Evolutionary conservation across 2,888 invertebrate species (phyloP).

Genomic region (Epistrophe grossulariae): DNA sequence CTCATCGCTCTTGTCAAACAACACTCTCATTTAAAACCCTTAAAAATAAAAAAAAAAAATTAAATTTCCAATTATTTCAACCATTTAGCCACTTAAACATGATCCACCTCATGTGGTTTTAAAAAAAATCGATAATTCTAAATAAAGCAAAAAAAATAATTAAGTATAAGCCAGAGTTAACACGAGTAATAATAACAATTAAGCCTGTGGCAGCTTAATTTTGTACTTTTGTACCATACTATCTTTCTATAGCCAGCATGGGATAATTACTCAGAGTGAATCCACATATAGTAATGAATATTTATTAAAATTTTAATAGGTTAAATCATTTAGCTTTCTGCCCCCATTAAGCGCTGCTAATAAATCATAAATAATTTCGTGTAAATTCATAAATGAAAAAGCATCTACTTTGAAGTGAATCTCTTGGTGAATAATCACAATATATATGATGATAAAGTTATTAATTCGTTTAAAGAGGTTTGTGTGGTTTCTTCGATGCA

Average conservation of each 20-base stretch:
- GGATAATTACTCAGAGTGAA: background rate
- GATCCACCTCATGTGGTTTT: background rate
- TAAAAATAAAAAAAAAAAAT: background rate
- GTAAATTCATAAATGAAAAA: background rate
- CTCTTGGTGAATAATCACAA: background rate
- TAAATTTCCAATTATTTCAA: constrained; percentile 8
- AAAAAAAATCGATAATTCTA: background rate
- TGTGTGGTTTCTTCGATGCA: background rate
- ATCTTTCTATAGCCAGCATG: background rate
- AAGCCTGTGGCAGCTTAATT: background rate
- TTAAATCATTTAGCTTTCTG: background rate
- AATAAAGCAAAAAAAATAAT: background rate
- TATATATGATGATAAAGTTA: background rate
- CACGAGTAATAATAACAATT: constrained; percentile 7
- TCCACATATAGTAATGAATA: background rate
- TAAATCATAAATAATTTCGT: background rate
- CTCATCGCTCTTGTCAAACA: background rate
- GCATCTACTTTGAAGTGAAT: background rate
- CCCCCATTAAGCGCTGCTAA: background rate
- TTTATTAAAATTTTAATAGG: constrained; percentile 7
- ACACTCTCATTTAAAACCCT: background rate
- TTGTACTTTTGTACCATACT: background rate
- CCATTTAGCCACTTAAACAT: background rate
- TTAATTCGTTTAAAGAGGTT: background rate
- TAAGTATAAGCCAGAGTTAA: constrained; percentile 33